Evolutionary conservation across 1,140 invertebrate species (phyloP), one percentile per base, ranked within the genome.

Genomic region (Drosophila suzukii): DNA sequence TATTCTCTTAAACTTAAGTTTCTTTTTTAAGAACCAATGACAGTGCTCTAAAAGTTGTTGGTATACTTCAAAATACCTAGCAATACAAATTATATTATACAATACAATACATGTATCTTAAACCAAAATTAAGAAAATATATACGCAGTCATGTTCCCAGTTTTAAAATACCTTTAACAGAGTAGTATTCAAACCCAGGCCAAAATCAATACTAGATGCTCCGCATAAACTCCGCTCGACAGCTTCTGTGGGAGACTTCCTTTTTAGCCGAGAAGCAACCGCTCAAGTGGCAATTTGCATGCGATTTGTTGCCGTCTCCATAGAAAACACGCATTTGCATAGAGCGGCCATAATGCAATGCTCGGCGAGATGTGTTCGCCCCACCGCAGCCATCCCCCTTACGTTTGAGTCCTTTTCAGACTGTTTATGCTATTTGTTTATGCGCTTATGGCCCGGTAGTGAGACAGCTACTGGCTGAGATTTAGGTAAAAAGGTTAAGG

Each of bases 401-500:
- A 30, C 17, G n/a, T 36, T 51, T 51, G 49, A 51, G 36, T 51
- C 72, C 72, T 50, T 30, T 44, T 75, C 47, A 54, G 54, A 51
- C 27, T 75, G 71, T 75, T 58, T 76, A 76, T 76, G 59, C 59
- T 82, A 59, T 83, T 79, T 83, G 71, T 58, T 70, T 75, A 83
- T 79, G 81, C 67, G 81, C 73, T 84, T 85, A 81, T 51, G 57
- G 63, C 57, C 74, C 68, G 60, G 71, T 50, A 50, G 63, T 70
- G 68, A 38, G 68, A 36, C 58, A 60, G 67, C 68, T 60, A n/a
- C 75, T 44, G 24, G 36, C 75, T 76, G 84, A 83, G 83, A 88
- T 89, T 83, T 88, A 56, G 83, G 83, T 88, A 88, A 88, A 80
- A 88, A 88, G 83, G 83, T 88, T 88, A 88, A 86, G 82, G 79